Evolutionary conservation across 2,797 vertebrate species (phyloP).

Genomic region (Esox lucius): DNA sequence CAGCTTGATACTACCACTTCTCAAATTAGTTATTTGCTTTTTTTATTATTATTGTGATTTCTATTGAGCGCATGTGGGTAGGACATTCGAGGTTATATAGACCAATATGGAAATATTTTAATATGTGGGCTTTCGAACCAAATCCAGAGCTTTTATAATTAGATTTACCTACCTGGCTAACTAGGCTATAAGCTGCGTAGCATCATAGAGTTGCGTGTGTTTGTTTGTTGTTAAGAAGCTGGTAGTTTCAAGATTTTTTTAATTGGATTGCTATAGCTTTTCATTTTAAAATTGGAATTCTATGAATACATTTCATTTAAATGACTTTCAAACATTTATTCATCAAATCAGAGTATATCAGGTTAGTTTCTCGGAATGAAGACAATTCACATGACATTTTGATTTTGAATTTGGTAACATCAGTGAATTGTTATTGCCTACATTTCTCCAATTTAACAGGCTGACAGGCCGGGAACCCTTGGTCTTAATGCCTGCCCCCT

Average conservation of each 20-base stretch:
- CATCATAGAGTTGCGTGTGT: background rate
- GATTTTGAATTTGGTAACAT: background rate
- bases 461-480: slow-evolving; percentile 89
- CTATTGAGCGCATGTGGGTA: background rate
- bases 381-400: background rate
- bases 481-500: slow-evolving; percentile 83
- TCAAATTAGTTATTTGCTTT: background rate
- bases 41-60: background rate
- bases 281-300: background rate
- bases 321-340: background rate
- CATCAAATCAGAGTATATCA: too few relatives aligned
- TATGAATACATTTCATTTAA: background rate
- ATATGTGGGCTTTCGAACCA: background rate
- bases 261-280: too few relatives aligned
- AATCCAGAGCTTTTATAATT: background rate
- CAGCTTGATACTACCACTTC: background rate
- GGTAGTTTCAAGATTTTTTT: background rate
- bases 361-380: background rate
- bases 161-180: too few relatives aligned
- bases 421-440: background rate
- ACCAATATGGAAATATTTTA: background rate
- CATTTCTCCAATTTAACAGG: slow-evolving; percentile 56
- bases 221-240: background rate
- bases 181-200: too few relatives aligned
- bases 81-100: background rate